A percentile compares a stretch with the other conserved stretches of the same genome.
phyloP scores from a whole-genome alignment of 1,140 invertebrate genomes.

The Holotrichia oblita region DNA sequence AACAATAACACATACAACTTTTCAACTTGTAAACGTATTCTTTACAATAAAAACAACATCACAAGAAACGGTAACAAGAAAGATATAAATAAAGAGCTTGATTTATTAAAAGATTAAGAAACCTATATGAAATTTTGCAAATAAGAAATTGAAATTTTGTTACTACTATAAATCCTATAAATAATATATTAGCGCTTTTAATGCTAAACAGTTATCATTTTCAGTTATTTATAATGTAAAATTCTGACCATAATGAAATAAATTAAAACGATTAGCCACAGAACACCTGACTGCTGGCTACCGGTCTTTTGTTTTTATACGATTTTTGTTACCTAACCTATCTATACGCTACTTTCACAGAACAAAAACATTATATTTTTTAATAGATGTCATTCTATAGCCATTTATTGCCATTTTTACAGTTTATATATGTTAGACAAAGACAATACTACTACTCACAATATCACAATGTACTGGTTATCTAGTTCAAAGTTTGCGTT shows the following conservation, averaged over 20 bases:
- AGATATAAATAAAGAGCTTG: no score
- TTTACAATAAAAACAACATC: no score
- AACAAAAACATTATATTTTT: not conserved
- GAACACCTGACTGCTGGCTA: constrained; percentile 34
- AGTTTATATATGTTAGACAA: constrained; percentile 21
- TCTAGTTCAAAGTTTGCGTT: not conserved
- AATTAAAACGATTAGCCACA: constrained; percentile 36
- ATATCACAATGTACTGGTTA: constrained; percentile 2
- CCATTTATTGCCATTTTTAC: constrained; percentile 7
- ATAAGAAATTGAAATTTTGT: not conserved
- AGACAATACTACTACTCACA: not conserved
- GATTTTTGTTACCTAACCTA: constrained; percentile 11
- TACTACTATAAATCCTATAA: not conserved
- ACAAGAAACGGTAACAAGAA: no score
- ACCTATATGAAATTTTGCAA: not conserved
- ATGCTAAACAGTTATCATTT: constrained; percentile 19
- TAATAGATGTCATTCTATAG: constrained; percentile 22
- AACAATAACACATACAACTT: no score
- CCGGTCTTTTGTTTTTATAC: constrained; percentile 35
- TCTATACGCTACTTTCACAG: constrained; percentile 2
- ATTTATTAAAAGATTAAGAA: not conserved
- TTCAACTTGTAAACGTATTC: no score
- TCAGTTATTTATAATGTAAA: constrained; percentile 20
- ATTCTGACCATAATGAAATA: constrained; percentile 24
- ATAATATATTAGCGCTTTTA: constrained; percentile 13